phyloP scores from a whole-genome alignment of 2,797 vertebrate species.

The Cynopterus sphinx region DNA sequence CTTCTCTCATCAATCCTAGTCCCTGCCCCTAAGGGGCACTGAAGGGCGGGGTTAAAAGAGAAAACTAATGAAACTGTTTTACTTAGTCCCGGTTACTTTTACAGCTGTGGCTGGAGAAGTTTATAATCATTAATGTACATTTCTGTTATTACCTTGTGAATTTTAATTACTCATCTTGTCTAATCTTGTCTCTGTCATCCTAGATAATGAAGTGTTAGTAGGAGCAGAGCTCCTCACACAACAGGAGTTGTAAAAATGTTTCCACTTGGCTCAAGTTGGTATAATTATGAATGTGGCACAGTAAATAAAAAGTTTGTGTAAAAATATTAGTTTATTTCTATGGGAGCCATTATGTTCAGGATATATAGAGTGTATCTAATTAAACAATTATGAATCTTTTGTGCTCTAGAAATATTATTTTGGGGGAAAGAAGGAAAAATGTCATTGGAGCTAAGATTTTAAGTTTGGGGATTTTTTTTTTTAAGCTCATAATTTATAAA shows the following conservation, averaged over 20 bases:
- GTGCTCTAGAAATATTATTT: conserved; percentile 72
- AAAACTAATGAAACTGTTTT: not conserved
- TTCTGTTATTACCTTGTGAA: conserved; percentile 38
- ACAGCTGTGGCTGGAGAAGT: conserved; percentile 12
- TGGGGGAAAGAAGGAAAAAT: conserved; percentile 4
- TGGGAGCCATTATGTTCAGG: conserved; percentile 71
- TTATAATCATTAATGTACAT: not conserved
- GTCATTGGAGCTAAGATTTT: conserved; percentile 7
- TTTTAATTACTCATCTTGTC: conserved; percentile 64
- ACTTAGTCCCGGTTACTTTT: conserved; percentile 6
- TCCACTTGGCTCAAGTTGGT: conserved; percentile 60
- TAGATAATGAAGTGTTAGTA: conserved; percentile 31
- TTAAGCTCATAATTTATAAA: conserved; percentile 24
- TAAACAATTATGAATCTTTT: conserved; percentile 72
- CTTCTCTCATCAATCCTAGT: not conserved
- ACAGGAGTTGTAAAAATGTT: conserved; percentile 46
- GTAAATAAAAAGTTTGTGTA: conserved; percentile 71
- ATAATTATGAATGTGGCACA: conserved; percentile 57
- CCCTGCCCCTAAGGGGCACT: not conserved
- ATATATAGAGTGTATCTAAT: conserved; percentile 74
- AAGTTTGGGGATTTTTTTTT: not conserved
- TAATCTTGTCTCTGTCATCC: conserved; percentile 56
- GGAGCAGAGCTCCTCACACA: conserved; percentile 20
- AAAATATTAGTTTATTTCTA: conserved; percentile 72
- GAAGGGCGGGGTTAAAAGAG: not conserved